Conservation (phyloP, 2,888 invertebrate genomes). For the Capitulum mitella region DNA sequence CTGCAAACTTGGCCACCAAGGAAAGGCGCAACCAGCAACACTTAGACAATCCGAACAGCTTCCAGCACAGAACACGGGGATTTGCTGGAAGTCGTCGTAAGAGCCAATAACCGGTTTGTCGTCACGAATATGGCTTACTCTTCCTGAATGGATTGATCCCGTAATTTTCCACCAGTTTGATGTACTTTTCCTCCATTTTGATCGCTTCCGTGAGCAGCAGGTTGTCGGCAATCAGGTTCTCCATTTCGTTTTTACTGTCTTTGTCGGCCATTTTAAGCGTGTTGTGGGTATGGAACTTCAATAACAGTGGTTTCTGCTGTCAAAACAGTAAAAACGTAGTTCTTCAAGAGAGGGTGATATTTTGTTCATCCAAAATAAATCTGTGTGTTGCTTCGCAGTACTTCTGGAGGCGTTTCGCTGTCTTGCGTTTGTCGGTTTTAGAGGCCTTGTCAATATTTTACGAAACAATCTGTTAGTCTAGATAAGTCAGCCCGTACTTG, state of each 20-base stretch:
- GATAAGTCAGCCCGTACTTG: too few relatives aligned
- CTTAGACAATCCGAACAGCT: background rate
- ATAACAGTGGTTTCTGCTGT: too few relatives aligned
- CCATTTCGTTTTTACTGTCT: background rate
- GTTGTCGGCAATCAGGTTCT: background rate
- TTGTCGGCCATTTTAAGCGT: background rate
- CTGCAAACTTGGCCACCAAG: background rate
- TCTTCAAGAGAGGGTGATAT: too few relatives aligned
- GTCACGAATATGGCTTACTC: background rate
- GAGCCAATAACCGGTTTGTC: background rate
- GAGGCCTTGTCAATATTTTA: too few relatives aligned
- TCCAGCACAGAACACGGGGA: background rate
- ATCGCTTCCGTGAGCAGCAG: background rate
- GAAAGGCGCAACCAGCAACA: background rate
- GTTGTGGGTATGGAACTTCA: too few relatives aligned
- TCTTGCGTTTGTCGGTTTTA: too few relatives aligned
- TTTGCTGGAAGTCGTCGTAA: background rate
- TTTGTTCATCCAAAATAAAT: too few relatives aligned
- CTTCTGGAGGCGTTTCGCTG: too few relatives aligned
- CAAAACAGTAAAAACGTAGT: too few relatives aligned
- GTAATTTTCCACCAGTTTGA: background rate
- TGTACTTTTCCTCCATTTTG: slow-evolving; percentile 3
- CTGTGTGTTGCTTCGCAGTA: too few relatives aligned
- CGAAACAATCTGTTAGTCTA: too few relatives aligned
- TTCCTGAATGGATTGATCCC: slow-evolving; percentile 4